Conservation (phyloP, 2,797 vertebrate species). For the Anguilla obscura region DNA sequence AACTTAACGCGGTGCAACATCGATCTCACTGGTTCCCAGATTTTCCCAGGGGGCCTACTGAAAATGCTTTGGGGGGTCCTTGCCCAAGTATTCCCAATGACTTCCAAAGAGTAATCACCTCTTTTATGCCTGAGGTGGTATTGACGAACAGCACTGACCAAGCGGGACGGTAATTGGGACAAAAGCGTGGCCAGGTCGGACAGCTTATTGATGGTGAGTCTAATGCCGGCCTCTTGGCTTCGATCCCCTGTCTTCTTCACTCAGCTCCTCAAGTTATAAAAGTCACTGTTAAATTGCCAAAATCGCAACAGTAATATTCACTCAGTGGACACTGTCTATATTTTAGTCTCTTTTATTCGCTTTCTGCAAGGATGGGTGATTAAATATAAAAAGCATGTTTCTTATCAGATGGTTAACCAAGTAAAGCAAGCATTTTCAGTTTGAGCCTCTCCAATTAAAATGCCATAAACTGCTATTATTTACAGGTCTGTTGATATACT, state of each 20-base stretch:
- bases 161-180: constrained; percentile 31
- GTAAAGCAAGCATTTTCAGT: not conserved
- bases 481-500: constrained; percentile 33
- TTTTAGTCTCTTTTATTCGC: constrained; percentile 30
- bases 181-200: constrained; percentile 24
- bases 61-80: constrained; percentile 10
- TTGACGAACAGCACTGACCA: constrained; percentile 29
- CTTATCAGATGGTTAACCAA: not conserved
- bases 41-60: constrained; percentile 14
- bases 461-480: constrained; percentile 32
- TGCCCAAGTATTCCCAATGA: constrained; percentile 20
- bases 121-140: constrained; percentile 19
- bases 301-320: constrained; percentile 47
- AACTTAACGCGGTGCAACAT: constrained; percentile 27
- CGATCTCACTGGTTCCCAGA: constrained; percentile 12
- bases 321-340: constrained; percentile 26
- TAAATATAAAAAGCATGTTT: not conserved
- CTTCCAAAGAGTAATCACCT: constrained; percentile 37
- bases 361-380: constrained; percentile 15
- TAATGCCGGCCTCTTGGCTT: constrained; percentile 42
- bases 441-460: not conserved
- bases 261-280: constrained; percentile 44
- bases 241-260: constrained; percentile 45
- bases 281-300: constrained; percentile 45
- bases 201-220: constrained; percentile 39